Evolutionary conservation across 2,888 invertebrate genomes (phyloP).

Genomic region (Chymomyza procnemis): DNA sequence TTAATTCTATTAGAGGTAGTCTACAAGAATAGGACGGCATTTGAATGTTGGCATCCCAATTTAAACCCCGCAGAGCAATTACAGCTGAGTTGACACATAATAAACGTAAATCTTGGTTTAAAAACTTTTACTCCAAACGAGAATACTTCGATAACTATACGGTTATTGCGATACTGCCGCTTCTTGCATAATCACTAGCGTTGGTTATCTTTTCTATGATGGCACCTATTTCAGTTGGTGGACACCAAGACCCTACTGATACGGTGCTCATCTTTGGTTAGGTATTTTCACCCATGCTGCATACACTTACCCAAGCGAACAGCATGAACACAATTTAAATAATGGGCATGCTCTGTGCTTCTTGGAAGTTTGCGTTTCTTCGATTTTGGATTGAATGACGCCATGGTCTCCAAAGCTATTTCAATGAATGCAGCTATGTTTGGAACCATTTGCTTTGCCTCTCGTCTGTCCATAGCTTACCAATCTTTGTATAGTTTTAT

Average conservation of each 20-base stretch:
- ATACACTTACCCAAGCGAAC: conserved; percentile 96
- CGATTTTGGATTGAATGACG: conserved; percentile 91
- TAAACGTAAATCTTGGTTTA: conserved; percentile 84
- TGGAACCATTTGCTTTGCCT: conserved; percentile 95
- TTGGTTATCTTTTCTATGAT: conserved; percentile 84
- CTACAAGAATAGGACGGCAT: too few relatives aligned
- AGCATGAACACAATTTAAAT: conserved; percentile 98
- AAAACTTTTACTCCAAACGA: conserved; percentile 92
- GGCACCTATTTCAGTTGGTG: conserved; percentile 69
- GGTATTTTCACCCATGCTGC: conserved; percentile 92
- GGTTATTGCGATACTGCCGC: conserved; percentile 84
- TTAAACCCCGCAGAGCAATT: too few relatives aligned
- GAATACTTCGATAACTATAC: conserved; percentile 96
- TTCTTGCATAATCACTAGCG: conserved; percentile 80
- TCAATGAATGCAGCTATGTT: conserved; percentile 97
- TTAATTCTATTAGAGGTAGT: too few relatives aligned
- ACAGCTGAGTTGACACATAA: conserved; percentile 38
- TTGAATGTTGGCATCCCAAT: too few relatives aligned
- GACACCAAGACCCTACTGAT: conserved; percentile 88
- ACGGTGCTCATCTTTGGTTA: conserved; percentile 93
- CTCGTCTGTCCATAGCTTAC: conserved; percentile 89
- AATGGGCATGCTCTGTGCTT: conserved; percentile 92
- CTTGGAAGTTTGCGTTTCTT: conserved; percentile 92
- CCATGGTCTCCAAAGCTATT: conserved; percentile 93
- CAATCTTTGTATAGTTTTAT: conserved; percentile 91